These are phyloP conservation scores for Lacanobia wlatinum DNA, from an alignment of 2,888 invertebrate genomes.

Conservation along the genomic window DNA sequence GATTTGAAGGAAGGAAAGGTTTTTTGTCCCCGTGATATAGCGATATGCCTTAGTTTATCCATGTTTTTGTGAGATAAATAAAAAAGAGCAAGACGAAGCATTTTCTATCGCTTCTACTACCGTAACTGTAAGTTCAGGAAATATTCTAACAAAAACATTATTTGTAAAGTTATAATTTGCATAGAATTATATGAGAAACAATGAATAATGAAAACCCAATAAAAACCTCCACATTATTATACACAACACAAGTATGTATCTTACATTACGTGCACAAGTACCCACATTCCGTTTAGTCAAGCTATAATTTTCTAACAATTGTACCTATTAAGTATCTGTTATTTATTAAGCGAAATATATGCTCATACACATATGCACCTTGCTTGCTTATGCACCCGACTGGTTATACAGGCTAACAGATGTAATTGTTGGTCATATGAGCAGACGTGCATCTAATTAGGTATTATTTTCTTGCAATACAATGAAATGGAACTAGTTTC, in stretches of 20 bases:
- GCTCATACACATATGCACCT: conserved; percentile 36
- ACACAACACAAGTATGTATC: conserved; percentile 27
- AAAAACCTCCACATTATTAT: background rate
- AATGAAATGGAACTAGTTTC: conserved; percentile 32
- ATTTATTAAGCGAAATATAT: conserved; percentile 48
- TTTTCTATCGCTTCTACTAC: background rate
- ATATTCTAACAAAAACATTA: background rate
- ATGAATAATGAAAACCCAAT: conserved; percentile 20
- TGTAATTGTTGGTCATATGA: conserved; percentile 39
- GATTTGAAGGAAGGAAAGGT: conserved; percentile 5
- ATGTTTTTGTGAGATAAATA: background rate
- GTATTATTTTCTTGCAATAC: conserved; percentile 37
- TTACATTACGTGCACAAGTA: conserved; percentile 19
- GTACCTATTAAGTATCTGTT: conserved; percentile 40
- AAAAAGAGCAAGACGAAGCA: background rate
- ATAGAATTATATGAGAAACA: background rate
- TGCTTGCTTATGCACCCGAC: conserved; percentile 42
- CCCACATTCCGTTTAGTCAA: conserved; percentile 38
- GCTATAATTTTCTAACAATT: conserved; percentile 51
- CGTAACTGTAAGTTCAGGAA: background rate
- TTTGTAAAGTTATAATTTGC: conserved; percentile 3
- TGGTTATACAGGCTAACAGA: conserved; percentile 44
- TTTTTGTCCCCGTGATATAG: background rate
- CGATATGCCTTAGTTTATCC: background rate
- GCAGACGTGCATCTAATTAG: conserved; percentile 32